Evolutionary conservation across 1,140 invertebrate genomes (phyloP).

Genomic region (Diorhabda elongata): DNA sequence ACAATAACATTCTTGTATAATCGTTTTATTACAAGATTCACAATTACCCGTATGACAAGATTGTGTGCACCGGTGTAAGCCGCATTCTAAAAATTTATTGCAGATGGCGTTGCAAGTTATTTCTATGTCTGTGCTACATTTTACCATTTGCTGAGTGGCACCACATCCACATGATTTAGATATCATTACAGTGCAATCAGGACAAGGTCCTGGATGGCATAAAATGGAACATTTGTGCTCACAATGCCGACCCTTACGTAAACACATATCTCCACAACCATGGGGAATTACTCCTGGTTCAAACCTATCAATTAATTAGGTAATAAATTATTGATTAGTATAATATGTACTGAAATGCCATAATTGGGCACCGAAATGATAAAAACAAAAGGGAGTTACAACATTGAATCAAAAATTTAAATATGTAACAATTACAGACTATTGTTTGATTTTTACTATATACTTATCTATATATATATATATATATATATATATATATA

Average conservation of each 20-base stretch:
- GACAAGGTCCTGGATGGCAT: conserved; percentile 89
- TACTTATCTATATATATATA: no score
- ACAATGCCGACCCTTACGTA: conserved; percentile 62
- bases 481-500: no score
- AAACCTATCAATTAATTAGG: conserved; percentile 38
- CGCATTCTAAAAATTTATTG: conserved; percentile 67
- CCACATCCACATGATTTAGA: conserved; percentile 70
- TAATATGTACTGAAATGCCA: no score
- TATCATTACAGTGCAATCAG: conserved; percentile 64
- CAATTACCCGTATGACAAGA: conserved; percentile 78
- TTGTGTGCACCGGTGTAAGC: conserved; percentile 65
- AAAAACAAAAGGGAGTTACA: no score
- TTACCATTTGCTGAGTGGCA: conserved; percentile 60
- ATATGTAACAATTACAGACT: no score
- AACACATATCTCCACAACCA: conserved; percentile 84
- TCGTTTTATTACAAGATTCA: conserved; percentile 58
- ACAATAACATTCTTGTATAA: conserved; percentile 54
- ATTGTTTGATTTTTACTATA: no score
- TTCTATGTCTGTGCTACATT: conserved; percentile 63
- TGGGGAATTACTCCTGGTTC: conserved; percentile 62
- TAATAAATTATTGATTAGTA: no score
- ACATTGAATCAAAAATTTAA: no score
- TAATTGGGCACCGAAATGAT: no score
- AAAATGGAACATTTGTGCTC: conserved; percentile 79
- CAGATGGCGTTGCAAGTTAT: conserved; percentile 73